Conservation (phyloP, 2,113 vertebrate genomes). For the Rhinoderma darwinii region DNA sequence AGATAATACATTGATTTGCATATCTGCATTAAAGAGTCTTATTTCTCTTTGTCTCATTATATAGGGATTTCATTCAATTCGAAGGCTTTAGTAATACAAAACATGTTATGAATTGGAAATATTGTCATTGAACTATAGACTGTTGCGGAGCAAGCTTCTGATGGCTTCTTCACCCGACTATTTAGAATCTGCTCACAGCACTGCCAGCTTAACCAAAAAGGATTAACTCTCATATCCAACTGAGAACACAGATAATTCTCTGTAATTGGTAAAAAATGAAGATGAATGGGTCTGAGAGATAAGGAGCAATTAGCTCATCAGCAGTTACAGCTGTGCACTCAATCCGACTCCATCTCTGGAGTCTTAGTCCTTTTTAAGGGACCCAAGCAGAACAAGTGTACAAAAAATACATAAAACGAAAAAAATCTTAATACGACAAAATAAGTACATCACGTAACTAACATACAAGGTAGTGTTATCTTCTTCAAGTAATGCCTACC, state of each 20-base stretch:
- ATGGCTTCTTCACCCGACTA: conserved; percentile 86
- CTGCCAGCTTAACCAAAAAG: conserved; percentile 99
- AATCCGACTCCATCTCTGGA: conserved; percentile 96
- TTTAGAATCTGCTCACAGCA: conserved; percentile 98
- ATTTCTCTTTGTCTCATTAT: conserved; percentile 48
- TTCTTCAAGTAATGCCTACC: conserved; percentile 74
- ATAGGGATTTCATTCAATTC: conserved; percentile 37
- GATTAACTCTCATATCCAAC: conserved; percentile 99
- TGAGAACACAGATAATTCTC: conserved; percentile 99
- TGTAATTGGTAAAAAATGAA: conserved; percentile 99
- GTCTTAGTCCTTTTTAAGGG: conserved; percentile 91
- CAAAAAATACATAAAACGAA: conserved; percentile 65
- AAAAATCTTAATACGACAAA: conserved; percentile 4
- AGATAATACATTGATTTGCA: conserved; percentile 38
- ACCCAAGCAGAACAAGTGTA: conserved; percentile 82
- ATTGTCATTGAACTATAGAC: conserved; percentile 80
- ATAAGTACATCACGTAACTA: conserved; percentile 77
- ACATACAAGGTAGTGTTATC: conserved; percentile 61
- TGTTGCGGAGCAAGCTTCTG: conserved; percentile 85
- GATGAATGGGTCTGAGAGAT: conserved; percentile 99
- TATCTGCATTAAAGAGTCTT: conserved; percentile 44
- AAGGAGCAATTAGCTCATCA: conserved; percentile 99
- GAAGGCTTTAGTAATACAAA: conserved; percentile 62
- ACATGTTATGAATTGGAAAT: conserved; percentile 76
- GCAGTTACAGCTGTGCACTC: conserved; percentile 99